These are phyloP conservation scores for Cabera pusaria DNA, from an alignment of 2,888 invertebrate genomes.

Conservation along the genomic window DNA sequence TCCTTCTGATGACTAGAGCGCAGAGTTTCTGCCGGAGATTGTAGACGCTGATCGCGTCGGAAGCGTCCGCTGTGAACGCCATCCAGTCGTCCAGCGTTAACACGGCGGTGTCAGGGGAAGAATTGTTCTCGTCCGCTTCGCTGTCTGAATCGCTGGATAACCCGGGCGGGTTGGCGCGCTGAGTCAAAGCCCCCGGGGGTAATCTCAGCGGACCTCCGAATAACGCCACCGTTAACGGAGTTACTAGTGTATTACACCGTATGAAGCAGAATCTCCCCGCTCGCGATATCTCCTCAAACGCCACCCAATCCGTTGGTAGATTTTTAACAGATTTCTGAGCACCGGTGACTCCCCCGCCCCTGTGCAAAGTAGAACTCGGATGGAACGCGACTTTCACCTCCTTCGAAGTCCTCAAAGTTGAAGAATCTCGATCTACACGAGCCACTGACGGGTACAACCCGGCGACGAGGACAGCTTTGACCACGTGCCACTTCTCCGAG, in stretches of 20 bases:
- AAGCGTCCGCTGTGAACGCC: conserved; percentile 86
- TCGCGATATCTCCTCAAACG: conserved; percentile 93
- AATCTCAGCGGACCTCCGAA: conserved; percentile 89
- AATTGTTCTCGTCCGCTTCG: conserved; percentile 64
- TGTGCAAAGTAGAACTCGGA: conserved; percentile 85
- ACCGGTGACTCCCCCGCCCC: conserved; percentile 71
- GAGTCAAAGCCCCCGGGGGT: conserved; percentile 71
- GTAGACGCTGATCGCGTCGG: conserved; percentile 85
- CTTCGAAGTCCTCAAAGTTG: conserved; percentile 85
- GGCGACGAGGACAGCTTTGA: conserved; percentile 94
- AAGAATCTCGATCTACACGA: conserved; percentile 86
- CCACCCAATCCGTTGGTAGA: conserved; percentile 92
- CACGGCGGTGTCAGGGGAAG: conserved; percentile 61
- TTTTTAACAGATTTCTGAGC: conserved; percentile 57
- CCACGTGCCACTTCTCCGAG: conserved; percentile 94
- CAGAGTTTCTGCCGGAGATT: conserved; percentile 89
- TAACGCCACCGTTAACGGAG: conserved; percentile 90
- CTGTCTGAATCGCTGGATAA: conserved; percentile 74
- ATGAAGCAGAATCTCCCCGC: conserved; percentile 87
- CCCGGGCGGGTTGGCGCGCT: conserved; percentile 71
- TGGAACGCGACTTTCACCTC: conserved; percentile 80
- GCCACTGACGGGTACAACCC: conserved; percentile 96
- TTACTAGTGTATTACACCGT: conserved; percentile 91
- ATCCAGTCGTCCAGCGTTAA: conserved; percentile 90
- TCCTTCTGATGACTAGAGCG: conserved; percentile 85